Base-by-base conservation (phyloP, 2,888 invertebrate genomes). In the Monoplex corrugatus region DNA sequence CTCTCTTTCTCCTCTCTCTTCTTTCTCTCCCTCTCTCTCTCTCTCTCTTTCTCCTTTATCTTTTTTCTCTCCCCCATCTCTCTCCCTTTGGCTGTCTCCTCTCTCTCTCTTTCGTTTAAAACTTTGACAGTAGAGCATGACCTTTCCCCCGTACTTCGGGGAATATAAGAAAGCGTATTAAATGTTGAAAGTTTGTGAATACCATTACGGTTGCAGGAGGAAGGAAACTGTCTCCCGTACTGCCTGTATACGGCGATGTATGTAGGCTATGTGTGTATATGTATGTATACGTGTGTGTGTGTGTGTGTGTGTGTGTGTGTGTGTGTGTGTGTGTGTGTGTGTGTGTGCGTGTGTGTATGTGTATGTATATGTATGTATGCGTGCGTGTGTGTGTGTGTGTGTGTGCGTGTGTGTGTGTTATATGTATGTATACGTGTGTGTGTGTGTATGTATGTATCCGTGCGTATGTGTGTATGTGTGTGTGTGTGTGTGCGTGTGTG, bases 361-460 rank as follows among this genome's bases (percentile, higher is more conserved):
- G 75, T 75, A 28, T 50, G 50, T 63, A n/a, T 63, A 23, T 80
- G 32, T 80, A 23, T 80, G 32, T 32, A 35, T 80, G 35, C 23
- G 32, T 80, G 32, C 35, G 78, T 80, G 80, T 80, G 35, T 35
- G 35, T 80, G 8, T n/a, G 1, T 80, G 35, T 80, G 80, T 80
- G 80, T 80, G 80, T 80, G 35, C 35, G 80, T 80, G 80, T 80
- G 80, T 32, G 80, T 80, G 80, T 80, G 80, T 80, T 63, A n/a
- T 63, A 23, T 63, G 63, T 63, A n/a, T 63, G 63, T 63, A n/a
- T 63, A n/a, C n/a, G 28, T 63, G 63, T 63, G 63, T 63, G 28
- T 63, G 63, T 63, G 63, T 63, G 63, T 23, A n/a, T 63, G 63
- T 63, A n/a, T 63, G 63, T 63, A n/a, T 63, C 28, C 3, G 50